These are phyloP conservation scores for Microhierax caerulescens DNA, from an alignment of 2,797 vertebrate species.

Conservation along the genomic window DNA sequence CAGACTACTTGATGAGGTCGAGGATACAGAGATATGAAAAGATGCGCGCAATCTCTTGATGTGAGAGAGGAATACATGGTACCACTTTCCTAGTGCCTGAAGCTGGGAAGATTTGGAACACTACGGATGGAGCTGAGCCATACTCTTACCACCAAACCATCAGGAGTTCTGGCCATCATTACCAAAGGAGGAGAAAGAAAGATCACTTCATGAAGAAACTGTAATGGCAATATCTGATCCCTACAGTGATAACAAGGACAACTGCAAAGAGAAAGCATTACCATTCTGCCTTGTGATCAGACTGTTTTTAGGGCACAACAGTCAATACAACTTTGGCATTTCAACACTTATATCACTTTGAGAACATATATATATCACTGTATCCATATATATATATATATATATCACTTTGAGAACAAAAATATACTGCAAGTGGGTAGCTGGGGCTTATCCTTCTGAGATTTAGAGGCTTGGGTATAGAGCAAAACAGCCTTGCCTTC, in stretches of 20 bases:
- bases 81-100: not conserved
- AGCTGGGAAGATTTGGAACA: not conserved
- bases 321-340: not conserved
- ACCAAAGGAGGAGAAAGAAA: not conserved
- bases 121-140: not conserved
- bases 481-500: not conserved
- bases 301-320: not conserved
- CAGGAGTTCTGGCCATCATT: not conserved
- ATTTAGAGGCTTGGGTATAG: not conserved
- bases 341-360: not conserved
- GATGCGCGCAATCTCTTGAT: rapidly evolving
- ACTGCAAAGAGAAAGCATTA: not conserved
- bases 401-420: not conserved
- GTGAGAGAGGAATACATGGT: not conserved
- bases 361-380: not conserved
- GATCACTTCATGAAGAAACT: not conserved
- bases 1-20: not conserved
- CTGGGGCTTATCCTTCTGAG: not conserved
- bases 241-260: not conserved
- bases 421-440: not conserved
- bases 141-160: not conserved
- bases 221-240: not conserved
- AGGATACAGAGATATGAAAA: not conserved
- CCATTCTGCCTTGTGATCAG: not conserved
- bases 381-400: not conserved